phyloP scores from a whole-genome alignment of 2,113 vertebrate species.

The Motacilla tschutschensis region DNA sequence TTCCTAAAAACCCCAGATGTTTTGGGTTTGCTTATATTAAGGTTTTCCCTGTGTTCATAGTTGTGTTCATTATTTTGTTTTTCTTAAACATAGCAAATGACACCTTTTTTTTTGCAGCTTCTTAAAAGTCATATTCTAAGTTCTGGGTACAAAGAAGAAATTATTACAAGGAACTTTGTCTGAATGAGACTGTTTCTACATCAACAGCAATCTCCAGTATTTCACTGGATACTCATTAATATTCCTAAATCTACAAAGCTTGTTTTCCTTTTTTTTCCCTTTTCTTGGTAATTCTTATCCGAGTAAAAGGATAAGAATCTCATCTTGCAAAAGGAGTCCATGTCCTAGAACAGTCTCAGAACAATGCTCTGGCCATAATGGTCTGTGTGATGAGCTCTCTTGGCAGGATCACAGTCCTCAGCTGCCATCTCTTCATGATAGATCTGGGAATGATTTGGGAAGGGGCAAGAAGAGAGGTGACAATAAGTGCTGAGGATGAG shows the following conservation, averaged over 20 bases:
- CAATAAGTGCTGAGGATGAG: not conserved
- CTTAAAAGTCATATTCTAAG: not conserved
- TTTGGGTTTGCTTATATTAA: not conserved
- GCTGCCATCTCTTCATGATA: not conserved
- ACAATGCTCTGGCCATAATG: not conserved
- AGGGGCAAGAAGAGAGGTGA: not conserved
- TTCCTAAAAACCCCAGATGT: not conserved
- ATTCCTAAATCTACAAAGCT: not conserved
- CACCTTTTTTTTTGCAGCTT: not conserved
- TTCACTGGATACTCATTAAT: not conserved
- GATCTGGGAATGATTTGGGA: not conserved
- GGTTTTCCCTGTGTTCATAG: not conserved
- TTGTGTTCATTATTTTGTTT: not conserved
- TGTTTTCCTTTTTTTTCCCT: accelerated
- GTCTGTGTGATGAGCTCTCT: not conserved
- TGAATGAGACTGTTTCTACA: not conserved
- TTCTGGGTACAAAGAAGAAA: not conserved
- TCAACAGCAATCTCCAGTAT: not conserved
- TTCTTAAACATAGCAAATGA: not conserved
- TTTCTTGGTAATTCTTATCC: not conserved
- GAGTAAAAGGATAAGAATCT: not conserved
- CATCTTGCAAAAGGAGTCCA: not conserved
- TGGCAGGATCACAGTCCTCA: not conserved
- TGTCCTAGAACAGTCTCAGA: not conserved
- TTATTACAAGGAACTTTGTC: not conserved